phyloP scores from a whole-genome alignment of 1,140 invertebrate species.

The Calliphora vicina region DNA sequence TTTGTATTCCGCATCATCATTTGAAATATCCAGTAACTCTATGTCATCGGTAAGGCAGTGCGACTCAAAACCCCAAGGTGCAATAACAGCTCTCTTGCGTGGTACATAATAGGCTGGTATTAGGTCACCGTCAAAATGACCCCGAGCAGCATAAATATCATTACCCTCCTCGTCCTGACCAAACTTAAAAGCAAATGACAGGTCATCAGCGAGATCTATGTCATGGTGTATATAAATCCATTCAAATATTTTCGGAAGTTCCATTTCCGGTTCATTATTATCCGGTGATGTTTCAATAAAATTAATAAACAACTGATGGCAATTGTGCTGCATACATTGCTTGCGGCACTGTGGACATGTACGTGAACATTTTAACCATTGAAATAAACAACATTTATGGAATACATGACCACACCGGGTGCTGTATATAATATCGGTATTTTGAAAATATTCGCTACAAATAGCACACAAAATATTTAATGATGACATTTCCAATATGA shows the following conservation, averaged over 20 bases:
- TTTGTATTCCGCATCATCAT: slow-evolving; percentile 53
- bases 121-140: slow-evolving; percentile 47
- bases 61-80: slow-evolving; percentile 44
- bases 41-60: slow-evolving; percentile 42
- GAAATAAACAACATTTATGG: slow-evolving; percentile 48
- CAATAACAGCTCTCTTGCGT: slow-evolving; percentile 43
- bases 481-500: background rate
- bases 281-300: slow-evolving; percentile 45
- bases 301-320: slow-evolving; percentile 53
- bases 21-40: slow-evolving; percentile 66
- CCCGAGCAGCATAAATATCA: slow-evolving; percentile 54
- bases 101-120: slow-evolving; percentile 53
- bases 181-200: slow-evolving; percentile 46
- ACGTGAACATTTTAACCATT: slow-evolving; percentile 45
- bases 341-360: slow-evolving; percentile 54
- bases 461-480: slow-evolving; percentile 55
- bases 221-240: slow-evolving; percentile 26
- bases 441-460: slow-evolving; percentile 52
- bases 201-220: background rate
- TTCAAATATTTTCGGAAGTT: slow-evolving; percentile 43
- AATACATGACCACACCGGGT: slow-evolving; percentile 54
- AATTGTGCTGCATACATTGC: slow-evolving; percentile 43
- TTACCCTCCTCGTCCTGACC: slow-evolving; percentile 51
- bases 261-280: slow-evolving; percentile 37
- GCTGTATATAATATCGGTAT: slow-evolving; percentile 47